phyloP scores from a whole-genome alignment of 2,113 vertebrate species.

The Platichthys flesus region DNA sequence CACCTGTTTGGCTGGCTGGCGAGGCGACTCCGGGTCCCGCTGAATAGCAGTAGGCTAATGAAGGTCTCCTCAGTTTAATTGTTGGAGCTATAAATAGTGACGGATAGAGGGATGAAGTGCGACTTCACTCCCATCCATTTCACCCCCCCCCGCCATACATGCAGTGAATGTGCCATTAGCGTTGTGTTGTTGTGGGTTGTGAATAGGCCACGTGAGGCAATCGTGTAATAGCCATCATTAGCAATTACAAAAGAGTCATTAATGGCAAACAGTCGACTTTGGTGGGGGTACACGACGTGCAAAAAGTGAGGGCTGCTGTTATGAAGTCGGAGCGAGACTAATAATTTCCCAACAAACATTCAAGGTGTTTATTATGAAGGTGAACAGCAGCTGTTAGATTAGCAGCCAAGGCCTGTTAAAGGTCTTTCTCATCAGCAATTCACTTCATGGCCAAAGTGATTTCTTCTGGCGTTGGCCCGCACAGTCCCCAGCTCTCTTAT shows the following conservation, averaged over 20 bases:
- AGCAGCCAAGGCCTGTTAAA: conserved; percentile 29
- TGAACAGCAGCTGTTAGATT: conserved; percentile 44
- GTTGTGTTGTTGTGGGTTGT: conserved; percentile 62
- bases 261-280: conserved; percentile 46
- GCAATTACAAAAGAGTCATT: conserved; percentile 58
- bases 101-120: conserved; percentile 46
- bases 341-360: conserved; percentile 22
- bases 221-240: conserved; percentile 58
- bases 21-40: conserved; percentile 77
- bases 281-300: conserved; percentile 8
- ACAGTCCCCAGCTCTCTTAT: conserved; percentile 19
- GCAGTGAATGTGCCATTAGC: conserved; percentile 49
- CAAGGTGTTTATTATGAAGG: conserved; percentile 32
- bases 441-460: conserved; percentile 58
- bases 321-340: background rate
- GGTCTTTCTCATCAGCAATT: conserved; percentile 64
- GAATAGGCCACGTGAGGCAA: conserved; percentile 57
- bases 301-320: conserved; percentile 2
- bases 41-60: conserved; percentile 84
- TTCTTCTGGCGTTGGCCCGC: conserved; percentile 33
- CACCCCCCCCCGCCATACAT: conserved; percentile 40
- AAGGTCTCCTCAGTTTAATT: conserved; percentile 84
- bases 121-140: conserved; percentile 45
- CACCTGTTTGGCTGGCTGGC: conserved; percentile 84
- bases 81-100: conserved; percentile 84